Conservation (phyloP, 2,797 vertebrate genomes). For the Pseudochromis fuscus region DNA sequence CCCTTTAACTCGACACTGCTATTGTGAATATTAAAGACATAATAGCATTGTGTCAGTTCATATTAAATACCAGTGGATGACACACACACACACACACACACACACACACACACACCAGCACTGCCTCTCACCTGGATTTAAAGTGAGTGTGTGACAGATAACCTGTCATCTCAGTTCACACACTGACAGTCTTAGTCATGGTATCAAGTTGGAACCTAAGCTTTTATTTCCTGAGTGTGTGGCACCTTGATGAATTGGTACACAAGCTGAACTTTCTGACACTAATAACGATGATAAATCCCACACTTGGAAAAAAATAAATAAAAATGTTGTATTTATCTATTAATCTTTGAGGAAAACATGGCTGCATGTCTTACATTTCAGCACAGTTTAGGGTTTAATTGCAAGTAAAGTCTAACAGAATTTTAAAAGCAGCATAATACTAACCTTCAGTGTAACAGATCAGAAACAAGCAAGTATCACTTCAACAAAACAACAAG, state of each 20-base stretch:
- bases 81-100: not conserved
- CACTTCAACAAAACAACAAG: too few relatives aligned
- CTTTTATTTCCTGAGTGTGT: constrained; percentile 12
- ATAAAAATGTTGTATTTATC: not conserved
- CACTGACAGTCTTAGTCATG: constrained; percentile 30
- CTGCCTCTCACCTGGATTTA: constrained; percentile 35
- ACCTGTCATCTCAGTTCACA: constrained; percentile 22
- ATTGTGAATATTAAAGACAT: not conserved
- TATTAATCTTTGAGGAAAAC: constrained; percentile 13
- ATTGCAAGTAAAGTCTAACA: not conserved
- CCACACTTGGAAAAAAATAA: constrained; percentile 11
- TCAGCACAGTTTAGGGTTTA: not conserved
- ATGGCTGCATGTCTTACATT: not conserved
- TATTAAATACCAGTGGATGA: constrained; percentile 17
- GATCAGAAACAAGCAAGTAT: too few relatives aligned
- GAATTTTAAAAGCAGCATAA: too few relatives aligned
- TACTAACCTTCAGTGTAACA: too few relatives aligned
- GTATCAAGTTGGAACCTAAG: not conserved
- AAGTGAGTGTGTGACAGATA: constrained; percentile 33
- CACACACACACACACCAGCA: constrained; percentile 2
- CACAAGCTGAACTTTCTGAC: constrained; percentile 34
- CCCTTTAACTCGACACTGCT: not conserved
- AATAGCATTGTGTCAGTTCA: constrained; percentile 6
- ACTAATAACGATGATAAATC: constrained; percentile 54
- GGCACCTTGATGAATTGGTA: constrained; percentile 15